Conservation (phyloP, 1,140 invertebrate genomes). For the Doryteuthis pealeii region DNA sequence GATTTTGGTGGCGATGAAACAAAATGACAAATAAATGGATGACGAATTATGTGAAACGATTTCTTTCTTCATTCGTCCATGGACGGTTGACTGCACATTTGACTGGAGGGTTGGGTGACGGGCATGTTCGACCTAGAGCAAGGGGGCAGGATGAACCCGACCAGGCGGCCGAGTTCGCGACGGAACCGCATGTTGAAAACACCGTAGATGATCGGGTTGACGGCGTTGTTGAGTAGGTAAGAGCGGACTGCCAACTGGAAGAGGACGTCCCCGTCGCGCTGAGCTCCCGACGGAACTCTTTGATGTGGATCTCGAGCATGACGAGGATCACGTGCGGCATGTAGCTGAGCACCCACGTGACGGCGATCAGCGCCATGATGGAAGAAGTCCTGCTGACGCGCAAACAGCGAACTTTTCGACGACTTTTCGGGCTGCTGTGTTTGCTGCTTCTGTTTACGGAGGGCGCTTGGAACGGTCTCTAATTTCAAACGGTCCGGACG, state of each 20-base stretch:
- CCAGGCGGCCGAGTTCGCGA: conserved; percentile 28
- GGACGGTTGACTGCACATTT: conserved; percentile 1
- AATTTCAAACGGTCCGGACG: background rate
- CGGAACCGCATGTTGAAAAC: conserved; percentile 42
- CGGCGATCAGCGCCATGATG: conserved; percentile 9
- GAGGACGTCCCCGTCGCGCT: conserved; percentile 18
- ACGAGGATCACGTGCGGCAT: conserved; percentile 3
- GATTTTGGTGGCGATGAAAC: background rate
- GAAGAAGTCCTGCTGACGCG: background rate
- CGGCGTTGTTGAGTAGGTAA: conserved; percentile 42
- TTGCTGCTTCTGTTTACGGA: background rate
- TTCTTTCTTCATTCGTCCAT: background rate
- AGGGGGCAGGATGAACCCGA: conserved; percentile 10
- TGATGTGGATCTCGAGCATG: conserved; percentile 5
- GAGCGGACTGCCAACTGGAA: conserved; percentile 39
- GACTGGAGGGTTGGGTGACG: background rate
- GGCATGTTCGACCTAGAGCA: background rate
- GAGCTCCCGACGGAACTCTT: conserved; percentile 21
- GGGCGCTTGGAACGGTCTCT: background rate
- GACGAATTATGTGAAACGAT: no score
- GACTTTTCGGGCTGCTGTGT: background rate
- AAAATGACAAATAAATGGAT: background rate
- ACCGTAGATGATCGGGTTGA: conserved; percentile 47
- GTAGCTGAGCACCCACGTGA: conserved; percentile 13
- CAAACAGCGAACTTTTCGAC: background rate